Base-by-base conservation (phyloP, 1,140 invertebrate genomes). In the Penaeus japonicus region DNA sequence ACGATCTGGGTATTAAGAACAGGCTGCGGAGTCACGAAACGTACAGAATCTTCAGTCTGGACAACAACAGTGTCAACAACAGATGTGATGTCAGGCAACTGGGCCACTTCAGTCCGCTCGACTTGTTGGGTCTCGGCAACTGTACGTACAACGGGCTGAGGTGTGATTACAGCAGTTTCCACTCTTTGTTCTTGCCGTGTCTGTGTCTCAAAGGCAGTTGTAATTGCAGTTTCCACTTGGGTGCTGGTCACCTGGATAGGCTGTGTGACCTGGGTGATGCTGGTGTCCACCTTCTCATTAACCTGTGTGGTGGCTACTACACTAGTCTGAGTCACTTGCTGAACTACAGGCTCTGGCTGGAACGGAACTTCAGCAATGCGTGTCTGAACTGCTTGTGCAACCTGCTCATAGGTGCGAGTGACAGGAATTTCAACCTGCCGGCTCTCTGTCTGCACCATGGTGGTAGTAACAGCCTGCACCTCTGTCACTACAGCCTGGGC, bases 381-480 rank as follows among this genome's bases (percentile, higher is more conserved):
- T 35, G 89, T 90, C 35, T 73, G 73, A 2, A 90, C 70, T 54
- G 85, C 82, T 7, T 86, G 82, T 30, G 81, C 80, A 30, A 78
- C 83, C 2, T 87, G 80, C 65, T 90, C 89, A 65, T 84, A 90
- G 12, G 85, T 86, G 22, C 82, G 30, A 24, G 89, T 90, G 7
- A 90, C 82, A 32, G 89, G 89, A 5, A 90, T 82, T 47, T 82
- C 54, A 20, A 90, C 84, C 59, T 85, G 85, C 30, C 85, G 85
- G 27, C 32, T 82, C 47, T 90, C 89, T 15, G 86, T 85, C 32
- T 87, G 89, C 47, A 84, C 85, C 89, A 90, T 90, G 18, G 84
- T 86, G 30, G 89, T 90, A 2, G 89, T 90, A 20, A 90, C 81
- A 30, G 89, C 89, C 89, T 84, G 82, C 10, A 86, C 86, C n/a